phyloP scores from a whole-genome alignment of 2,797 vertebrate genomes.

The Sylvilagus floridanus region DNA sequence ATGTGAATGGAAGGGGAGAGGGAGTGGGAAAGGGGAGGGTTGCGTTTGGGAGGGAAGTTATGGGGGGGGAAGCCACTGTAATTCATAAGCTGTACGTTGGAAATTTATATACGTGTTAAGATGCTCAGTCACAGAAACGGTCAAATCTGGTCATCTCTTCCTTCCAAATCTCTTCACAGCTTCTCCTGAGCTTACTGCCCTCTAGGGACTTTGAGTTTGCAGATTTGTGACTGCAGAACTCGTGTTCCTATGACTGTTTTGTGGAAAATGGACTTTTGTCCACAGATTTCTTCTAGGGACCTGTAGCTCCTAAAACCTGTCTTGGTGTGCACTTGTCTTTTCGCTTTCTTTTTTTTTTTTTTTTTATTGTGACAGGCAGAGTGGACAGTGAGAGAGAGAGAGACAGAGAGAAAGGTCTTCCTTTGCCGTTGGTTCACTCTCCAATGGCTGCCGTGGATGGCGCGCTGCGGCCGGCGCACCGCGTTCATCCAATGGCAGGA shows the following conservation, averaged over 20 bases:
- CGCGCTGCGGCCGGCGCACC: no score
- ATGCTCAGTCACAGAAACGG: not conserved
- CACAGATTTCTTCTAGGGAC: not conserved
- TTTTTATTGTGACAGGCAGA: no score
- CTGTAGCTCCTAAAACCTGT: not conserved
- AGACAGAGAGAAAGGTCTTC: no score
- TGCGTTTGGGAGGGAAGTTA: no score
- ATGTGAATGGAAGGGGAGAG: no score
- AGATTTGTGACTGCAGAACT: not conserved
- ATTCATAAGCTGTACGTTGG: no score
- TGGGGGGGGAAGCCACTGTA: no score
- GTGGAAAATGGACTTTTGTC: not conserved
- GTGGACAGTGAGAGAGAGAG: no score
- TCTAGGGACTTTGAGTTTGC: not conserved
- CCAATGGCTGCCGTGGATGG: no score
- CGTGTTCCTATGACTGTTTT: not conserved
- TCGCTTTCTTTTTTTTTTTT: not conserved
- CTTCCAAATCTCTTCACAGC: not conserved
- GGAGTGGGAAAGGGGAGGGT: no score
- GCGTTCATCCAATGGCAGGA: no score
- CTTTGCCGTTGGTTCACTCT: no score
- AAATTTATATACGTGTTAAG: conserved; percentile 73
- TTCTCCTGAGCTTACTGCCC: not conserved
- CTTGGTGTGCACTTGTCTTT: not conserved
- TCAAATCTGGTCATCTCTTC: not conserved